These are phyloP conservation scores for Rhorus exstirpatorius DNA, from an alignment of 2,888 invertebrate genomes.

Conservation along the genomic window DNA sequence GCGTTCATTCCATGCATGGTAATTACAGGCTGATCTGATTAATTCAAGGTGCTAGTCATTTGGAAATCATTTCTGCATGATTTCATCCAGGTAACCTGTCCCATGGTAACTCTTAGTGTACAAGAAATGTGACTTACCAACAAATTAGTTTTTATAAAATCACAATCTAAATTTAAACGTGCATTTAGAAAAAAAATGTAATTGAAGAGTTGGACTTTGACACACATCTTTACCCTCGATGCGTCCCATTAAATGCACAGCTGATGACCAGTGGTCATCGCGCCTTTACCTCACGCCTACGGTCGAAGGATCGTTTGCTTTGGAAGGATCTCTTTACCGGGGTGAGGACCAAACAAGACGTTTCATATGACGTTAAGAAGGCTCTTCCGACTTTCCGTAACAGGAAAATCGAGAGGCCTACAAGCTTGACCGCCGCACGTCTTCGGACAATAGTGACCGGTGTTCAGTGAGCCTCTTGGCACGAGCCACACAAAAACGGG, in stretches of 20 bases:
- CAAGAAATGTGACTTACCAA: too few relatives aligned
- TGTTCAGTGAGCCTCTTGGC: constrained; percentile 52
- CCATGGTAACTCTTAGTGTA: too few relatives aligned
- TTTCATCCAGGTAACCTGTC: too few relatives aligned
- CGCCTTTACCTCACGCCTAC: constrained; percentile 64
- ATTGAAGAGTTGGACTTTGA: too few relatives aligned
- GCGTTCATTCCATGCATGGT: too few relatives aligned
- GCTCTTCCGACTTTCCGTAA: constrained; percentile 44
- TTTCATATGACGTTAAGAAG: constrained; percentile 33
- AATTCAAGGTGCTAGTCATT: too few relatives aligned
- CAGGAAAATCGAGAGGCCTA: constrained; percentile 11
- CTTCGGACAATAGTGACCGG: constrained; percentile 66
- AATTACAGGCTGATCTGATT: too few relatives aligned
- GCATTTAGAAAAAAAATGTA: too few relatives aligned
- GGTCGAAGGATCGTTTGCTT: constrained; percentile 37
- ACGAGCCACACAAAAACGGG: constrained; percentile 39
- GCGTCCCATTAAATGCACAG: constrained; percentile 10
- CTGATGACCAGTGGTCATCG: constrained; percentile 57
- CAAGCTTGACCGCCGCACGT: constrained; percentile 26
- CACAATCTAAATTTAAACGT: too few relatives aligned
- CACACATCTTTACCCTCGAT: too few relatives aligned
- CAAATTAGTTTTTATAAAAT: too few relatives aligned
- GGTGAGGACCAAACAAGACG: constrained; percentile 44
- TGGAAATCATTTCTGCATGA: too few relatives aligned
- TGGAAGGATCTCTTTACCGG: constrained; percentile 35